Base-by-base conservation (phyloP, 2,797 vertebrate species). In the Myotis vivesi region DNA sequence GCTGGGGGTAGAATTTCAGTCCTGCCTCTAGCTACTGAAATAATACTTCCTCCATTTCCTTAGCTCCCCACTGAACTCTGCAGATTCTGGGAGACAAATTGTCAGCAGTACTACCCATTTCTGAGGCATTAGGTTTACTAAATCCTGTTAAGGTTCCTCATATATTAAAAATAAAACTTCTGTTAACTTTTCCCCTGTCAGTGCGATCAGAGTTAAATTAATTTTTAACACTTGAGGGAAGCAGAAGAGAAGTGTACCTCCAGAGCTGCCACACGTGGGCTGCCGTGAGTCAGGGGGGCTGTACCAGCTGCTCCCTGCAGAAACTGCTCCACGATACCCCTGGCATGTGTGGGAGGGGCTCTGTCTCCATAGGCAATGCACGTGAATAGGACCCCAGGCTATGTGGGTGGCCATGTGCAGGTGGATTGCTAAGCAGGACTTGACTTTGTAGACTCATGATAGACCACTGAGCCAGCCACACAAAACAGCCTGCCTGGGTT, bases 131-230 rank as follows among this genome's bases (percentile, higher is more conserved):
- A 97, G 87, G 92, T 77, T 92, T 93, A 62, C 28, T 62, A 96
- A 97, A 95, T 96, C 97, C 97, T 95, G 92, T 94, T 96, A 96
- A 97, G 87, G 77, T 96, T 96, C 72, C 95, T 95, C 96, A 96
- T 95, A 92, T 94, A 96, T 97, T 97, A 97, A 96, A 97, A 97
- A 91, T 96, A 96, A 97, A 97, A 97, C 94, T 96, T 97, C 90
- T 94, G 86, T 96, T 96, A 96, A 96, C 95, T 95, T 96, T 95
- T 83, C 93, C 88, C 89, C 83, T 91, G 88, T 95, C 80, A 75
- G 72, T 81, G 30, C 1, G 3, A 95, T 89, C 53, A 93, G 92
- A 96, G 76, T 92, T 86, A 93, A 97, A 97, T 97, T 95, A 97
- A 97, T 96, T 94, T 97, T 95, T 91, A 96, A 91, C 93, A 94